Base-by-base conservation (phyloP, 2,113 vertebrate species). In the Catharus minimus region DNA sequence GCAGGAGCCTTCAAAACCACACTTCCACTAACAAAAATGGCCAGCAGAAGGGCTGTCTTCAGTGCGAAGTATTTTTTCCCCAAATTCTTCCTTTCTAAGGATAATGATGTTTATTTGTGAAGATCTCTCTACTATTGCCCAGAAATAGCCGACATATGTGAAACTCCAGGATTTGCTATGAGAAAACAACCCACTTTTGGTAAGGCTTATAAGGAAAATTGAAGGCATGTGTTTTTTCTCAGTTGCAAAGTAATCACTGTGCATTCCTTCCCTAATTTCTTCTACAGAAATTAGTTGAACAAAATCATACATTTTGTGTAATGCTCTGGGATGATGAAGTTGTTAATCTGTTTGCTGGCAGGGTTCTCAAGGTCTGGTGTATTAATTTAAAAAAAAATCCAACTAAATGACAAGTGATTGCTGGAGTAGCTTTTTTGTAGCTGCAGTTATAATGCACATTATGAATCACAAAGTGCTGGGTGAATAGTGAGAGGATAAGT, bases 111-210 rank as follows among this genome's bases (percentile, higher is more conserved):
- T 92, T 94, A 71, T 74, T 94, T 90, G 49, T 66, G 67, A 77
- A 50, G n/a, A 71, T 43, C 22, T 80, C 24, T 91, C n/a, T 66
- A 23, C 47, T 55, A 20, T 80, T 92, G 56, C 43, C 74, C 78
- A 93, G 62, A 94, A 93, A 87, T 39, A 76, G 33, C 43, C 82
- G 75, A 52, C 83, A 83, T 77, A 74, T 88, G 72, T 88, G 72
- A 27, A 91, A 88, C 47, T 74, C 13, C 11, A 47, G 38, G 36
- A 55, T 60, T 61, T 82, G 49, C 26, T 86, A 23, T 84, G 41
- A 93, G 22, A 88, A 93, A 94, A 86, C 49, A 94, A 76, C 49
- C 19, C 22, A 13, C 39, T 89, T 91, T 66, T 91, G n/a, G 16
- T 86, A 83, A 60, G 39, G 9, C 47, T 93, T 77, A 36, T n/a